These are phyloP conservation scores for Exocentrus adspersus DNA, from an alignment of 2,888 invertebrate species.

Conservation along the genomic window DNA sequence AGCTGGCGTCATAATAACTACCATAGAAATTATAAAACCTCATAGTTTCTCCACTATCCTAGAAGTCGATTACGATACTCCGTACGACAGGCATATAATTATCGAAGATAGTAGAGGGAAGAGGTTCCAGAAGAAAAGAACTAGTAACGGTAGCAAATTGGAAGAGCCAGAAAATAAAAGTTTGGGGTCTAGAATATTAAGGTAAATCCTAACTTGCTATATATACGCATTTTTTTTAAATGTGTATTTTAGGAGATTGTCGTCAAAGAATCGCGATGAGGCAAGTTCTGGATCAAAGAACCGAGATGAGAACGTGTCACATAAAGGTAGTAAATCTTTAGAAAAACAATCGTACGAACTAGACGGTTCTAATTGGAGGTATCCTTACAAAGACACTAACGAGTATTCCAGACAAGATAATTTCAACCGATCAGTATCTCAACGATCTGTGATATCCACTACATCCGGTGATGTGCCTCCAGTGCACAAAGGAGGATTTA, in stretches of 20 bases:
- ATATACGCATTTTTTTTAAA: too few relatives aligned
- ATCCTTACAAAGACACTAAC: conserved; percentile 32
- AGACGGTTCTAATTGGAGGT: conserved; percentile 34
- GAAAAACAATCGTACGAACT: conserved; percentile 24
- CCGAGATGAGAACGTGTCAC: not conserved
- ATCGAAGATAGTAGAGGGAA: conserved; percentile 86
- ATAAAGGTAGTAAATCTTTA: not conserved
- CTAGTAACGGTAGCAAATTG: conserved; percentile 65
- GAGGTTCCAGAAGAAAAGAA: conserved; percentile 69
- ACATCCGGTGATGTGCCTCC: conserved; percentile 33
- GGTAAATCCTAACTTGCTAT: too few relatives aligned
- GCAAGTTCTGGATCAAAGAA: too few relatives aligned
- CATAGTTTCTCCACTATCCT: conserved; percentile 91
- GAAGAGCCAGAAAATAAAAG: conserved; percentile 68
- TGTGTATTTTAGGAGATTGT: too few relatives aligned
- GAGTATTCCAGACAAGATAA: not conserved
- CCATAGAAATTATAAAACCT: conserved; percentile 87
- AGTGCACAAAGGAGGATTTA: conserved; percentile 29
- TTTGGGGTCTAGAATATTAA: conserved; percentile 75
- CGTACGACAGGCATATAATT: conserved; percentile 91
- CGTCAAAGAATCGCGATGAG: conserved; percentile 1
- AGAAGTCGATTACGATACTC: conserved; percentile 93
- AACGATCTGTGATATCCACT: conserved; percentile 32
- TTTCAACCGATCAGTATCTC: conserved; percentile 20
- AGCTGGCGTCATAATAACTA: conserved; percentile 82